phyloP scores from a whole-genome alignment of 2,888 invertebrate genomes.

The Drosophila atripex region DNA sequence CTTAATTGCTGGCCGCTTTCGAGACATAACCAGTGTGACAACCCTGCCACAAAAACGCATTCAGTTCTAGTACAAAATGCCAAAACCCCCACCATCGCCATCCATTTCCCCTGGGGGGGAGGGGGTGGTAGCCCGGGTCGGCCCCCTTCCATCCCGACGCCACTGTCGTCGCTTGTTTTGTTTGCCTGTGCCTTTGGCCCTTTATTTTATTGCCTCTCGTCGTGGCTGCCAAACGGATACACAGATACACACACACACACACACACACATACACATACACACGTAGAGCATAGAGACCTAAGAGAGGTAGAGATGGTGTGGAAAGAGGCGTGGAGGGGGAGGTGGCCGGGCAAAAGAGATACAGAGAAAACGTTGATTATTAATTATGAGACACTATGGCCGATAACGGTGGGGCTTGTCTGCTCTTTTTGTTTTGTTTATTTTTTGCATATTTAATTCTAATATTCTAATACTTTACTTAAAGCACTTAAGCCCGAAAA shows the following conservation, averaged over 20 bases:
- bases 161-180: slow-evolving; percentile 33
- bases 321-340: not conserved
- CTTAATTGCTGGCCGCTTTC: slow-evolving; percentile 66
- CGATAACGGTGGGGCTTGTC: slow-evolving; percentile 58
- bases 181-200: slow-evolving; percentile 44
- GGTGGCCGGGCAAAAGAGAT: slow-evolving; percentile 29
- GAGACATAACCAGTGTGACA: slow-evolving; percentile 32
- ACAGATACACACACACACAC: slow-evolving; percentile 16
- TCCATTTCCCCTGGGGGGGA: not conserved
- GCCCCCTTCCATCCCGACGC: not conserved
- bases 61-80: slow-evolving; percentile 9
- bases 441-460: no score
- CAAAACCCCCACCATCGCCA: slow-evolving; percentile 6
- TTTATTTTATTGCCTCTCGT: slow-evolving; percentile 50
- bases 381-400: slow-evolving; percentile 67
- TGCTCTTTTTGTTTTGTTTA: not conserved
- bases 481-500: not conserved
- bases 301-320: not conserved
- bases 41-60: slow-evolving; percentile 37
- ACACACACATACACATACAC: slow-evolving; percentile 10
- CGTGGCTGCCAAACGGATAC: slow-evolving; percentile 43
- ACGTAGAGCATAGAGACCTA: slow-evolving; percentile 3
- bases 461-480: not conserved
- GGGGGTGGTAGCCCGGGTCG: not conserved
- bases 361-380: slow-evolving; percentile 70